Percentiles rank a stretch among this genome's conserved stretches.
phyloP scores from a whole-genome alignment of 2,797 vertebrate species.

The Cheirogaleus major region DNA sequence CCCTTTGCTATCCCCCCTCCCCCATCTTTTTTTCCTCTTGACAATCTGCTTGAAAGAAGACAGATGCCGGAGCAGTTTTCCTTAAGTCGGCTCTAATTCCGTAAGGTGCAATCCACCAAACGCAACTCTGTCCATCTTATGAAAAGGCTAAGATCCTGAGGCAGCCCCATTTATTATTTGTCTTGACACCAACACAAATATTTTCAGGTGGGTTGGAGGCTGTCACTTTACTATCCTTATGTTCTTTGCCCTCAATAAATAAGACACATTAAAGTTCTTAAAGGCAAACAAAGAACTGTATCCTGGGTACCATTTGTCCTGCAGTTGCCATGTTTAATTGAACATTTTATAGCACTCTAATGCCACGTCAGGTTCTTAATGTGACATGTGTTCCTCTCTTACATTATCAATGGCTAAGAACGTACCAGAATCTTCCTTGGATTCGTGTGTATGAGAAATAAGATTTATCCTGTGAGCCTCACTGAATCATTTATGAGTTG shows the following conservation, averaged over 20 bases:
- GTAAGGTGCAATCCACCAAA: constrained; percentile 82
- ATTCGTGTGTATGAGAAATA: constrained; percentile 64
- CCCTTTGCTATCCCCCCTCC: constrained; percentile 15
- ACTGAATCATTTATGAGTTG: constrained; percentile 77
- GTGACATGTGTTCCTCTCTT: constrained; percentile 64
- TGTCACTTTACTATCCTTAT: constrained; percentile 56
- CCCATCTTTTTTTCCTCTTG: constrained; percentile 81
- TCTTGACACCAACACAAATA: constrained; percentile 77
- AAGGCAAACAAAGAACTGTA: constrained; percentile 68
- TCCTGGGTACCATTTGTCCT: constrained; percentile 73
- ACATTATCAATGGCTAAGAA: constrained; percentile 64
- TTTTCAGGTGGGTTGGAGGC: constrained; percentile 72
- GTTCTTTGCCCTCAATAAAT: constrained; percentile 71
- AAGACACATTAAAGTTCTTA: constrained; percentile 74
- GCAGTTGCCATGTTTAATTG: constrained; percentile 71
- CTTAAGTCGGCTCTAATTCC: constrained; percentile 85
- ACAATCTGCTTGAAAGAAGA: constrained; percentile 89
- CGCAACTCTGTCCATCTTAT: constrained; percentile 78
- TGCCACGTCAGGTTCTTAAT: constrained; percentile 72
- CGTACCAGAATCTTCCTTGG: constrained; percentile 49
- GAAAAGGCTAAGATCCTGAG: constrained; percentile 77
- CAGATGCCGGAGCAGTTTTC: constrained; percentile 88
- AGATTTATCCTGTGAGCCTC: constrained; percentile 73
- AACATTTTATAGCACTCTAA: constrained; percentile 80
- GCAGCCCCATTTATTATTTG: constrained; percentile 75